Conservation (phyloP, 1,140 invertebrate species). For the Drosophila ohnishii region DNA sequence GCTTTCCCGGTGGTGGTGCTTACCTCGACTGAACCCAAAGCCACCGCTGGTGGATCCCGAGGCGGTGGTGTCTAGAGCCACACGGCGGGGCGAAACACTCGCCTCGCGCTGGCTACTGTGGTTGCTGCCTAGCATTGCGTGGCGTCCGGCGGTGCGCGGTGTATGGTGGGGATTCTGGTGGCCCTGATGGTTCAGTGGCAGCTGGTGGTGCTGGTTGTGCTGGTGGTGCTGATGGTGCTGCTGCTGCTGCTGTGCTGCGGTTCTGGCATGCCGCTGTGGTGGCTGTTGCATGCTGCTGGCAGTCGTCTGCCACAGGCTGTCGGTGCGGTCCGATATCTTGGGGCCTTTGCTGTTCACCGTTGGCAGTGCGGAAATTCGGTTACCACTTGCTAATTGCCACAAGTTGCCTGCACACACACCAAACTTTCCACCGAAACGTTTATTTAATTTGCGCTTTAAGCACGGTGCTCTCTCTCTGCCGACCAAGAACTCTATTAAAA, state of each 20-base stretch:
- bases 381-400: slow-evolving; percentile 57
- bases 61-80: slow-evolving; percentile 71
- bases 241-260: slow-evolving; percentile 46
- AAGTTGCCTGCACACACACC: slow-evolving; percentile 30
- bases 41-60: slow-evolving; percentile 74
- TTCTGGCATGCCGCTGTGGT: slow-evolving; percentile 53
- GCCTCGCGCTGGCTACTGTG: slow-evolving; percentile 72
- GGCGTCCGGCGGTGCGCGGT: slow-evolving; percentile 45
- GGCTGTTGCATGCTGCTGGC: slow-evolving; percentile 69
- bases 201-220: slow-evolving; percentile 46
- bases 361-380: slow-evolving; percentile 6
- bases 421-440: slow-evolving; percentile 39
- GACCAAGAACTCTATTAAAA: slow-evolving; percentile 61
- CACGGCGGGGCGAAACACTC: slow-evolving; percentile 67
- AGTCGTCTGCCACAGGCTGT: slow-evolving; percentile 78
- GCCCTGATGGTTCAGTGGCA: slow-evolving; percentile 41
- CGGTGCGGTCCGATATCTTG: slow-evolving; percentile 79
- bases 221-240: slow-evolving; percentile 32
- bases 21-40: slow-evolving; percentile 80
- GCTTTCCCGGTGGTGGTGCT: slow-evolving; percentile 29
- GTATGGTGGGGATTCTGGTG: slow-evolving; percentile 29
- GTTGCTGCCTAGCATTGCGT: slow-evolving; percentile 70
- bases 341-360: slow-evolving; percentile 41
- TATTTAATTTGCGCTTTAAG: slow-evolving; percentile 70
- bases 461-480: slow-evolving; percentile 4